Evolutionary conservation across 2,797 vertebrate genomes (phyloP).

Genomic region (Ibycter americanus): DNA sequence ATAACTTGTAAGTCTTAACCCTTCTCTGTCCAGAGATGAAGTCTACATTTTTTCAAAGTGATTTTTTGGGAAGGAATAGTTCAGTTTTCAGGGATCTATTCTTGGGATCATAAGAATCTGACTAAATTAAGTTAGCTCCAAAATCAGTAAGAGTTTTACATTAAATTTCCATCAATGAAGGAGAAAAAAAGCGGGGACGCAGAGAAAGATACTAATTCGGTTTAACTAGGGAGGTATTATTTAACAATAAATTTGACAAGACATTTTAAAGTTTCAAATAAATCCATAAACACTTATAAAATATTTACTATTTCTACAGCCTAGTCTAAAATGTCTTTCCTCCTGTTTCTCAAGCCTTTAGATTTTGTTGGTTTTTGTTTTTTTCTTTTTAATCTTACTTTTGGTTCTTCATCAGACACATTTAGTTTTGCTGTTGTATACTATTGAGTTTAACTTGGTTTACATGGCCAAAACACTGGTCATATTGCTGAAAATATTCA

Average conservation of each 20-base stretch:
- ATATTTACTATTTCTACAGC: neutral
- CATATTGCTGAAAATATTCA: neutral
- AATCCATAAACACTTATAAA: neutral
- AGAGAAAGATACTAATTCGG: neutral
- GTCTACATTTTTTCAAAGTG: neutral
- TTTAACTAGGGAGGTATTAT: neutral
- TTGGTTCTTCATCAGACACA: neutral
- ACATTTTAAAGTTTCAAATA: neutral
- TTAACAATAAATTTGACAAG: neutral
- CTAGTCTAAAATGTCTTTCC: neutral
- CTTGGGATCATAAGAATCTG: neutral
- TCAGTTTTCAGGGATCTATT: neutral
- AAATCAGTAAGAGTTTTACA: neutral
- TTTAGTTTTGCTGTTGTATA: neutral
- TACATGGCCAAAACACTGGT: neutral
- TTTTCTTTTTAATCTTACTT: neutral
- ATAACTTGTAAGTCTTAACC: neutral
- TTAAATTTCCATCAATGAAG: neutral
- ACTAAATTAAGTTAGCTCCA: neutral
- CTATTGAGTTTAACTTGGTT: neutral
- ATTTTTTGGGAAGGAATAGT: neutral
- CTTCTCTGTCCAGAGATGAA: neutral
- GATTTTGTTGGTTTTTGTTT: neutral
- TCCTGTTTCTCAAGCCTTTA: neutral
- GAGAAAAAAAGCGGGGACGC: fast-evolving